A percentile compares a stretch with the other conserved stretches of the same genome.
phyloP scores from a whole-genome alignment of 2,888 invertebrate genomes.

The Trissoscelio sp. region DNA sequence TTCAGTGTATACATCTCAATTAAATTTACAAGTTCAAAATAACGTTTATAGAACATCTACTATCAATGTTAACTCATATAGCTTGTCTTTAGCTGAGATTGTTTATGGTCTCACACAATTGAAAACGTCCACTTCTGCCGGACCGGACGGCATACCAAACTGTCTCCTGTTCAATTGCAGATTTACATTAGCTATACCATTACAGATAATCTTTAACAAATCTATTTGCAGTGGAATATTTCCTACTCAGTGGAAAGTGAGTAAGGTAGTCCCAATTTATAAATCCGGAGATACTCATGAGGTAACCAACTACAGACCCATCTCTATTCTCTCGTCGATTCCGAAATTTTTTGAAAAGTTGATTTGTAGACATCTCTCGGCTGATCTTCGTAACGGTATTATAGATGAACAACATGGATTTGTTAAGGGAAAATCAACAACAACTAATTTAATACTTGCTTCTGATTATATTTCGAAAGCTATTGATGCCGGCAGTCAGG shows the following conservation, averaged over 20 bases:
- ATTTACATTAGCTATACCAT: neutral
- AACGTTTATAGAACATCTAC: too few relatives aligned
- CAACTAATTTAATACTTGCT: conserved; percentile 61
- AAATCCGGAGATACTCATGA: conserved; percentile 52
- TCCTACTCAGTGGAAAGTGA: conserved; percentile 55
- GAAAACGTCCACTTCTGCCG: neutral
- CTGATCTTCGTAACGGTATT: neutral
- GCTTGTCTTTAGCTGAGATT: neutral
- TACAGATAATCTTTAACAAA: conserved; percentile 44
- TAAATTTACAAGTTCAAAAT: too few relatives aligned
- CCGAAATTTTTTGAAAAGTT: conserved; percentile 66
- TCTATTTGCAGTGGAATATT: conserved; percentile 54
- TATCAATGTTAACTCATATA: too few relatives aligned
- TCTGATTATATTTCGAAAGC: conserved; percentile 58
- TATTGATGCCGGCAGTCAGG: conserved; percentile 57
- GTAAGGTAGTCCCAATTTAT: conserved; percentile 53
- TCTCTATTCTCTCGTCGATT: conserved; percentile 43
- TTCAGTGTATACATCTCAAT: too few relatives aligned
- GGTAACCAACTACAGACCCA: conserved; percentile 63
- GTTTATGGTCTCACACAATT: neutral
- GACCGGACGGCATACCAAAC: neutral
- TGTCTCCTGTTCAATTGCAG: neutral
- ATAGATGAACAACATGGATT: conserved; percentile 48
- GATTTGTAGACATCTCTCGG: conserved; percentile 16
- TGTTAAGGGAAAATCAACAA: conserved; percentile 59